These are phyloP conservation scores for Phalacrocorax pelagicus DNA, from an alignment of 2,113 vertebrate genomes.

Conservation along the genomic window DNA sequence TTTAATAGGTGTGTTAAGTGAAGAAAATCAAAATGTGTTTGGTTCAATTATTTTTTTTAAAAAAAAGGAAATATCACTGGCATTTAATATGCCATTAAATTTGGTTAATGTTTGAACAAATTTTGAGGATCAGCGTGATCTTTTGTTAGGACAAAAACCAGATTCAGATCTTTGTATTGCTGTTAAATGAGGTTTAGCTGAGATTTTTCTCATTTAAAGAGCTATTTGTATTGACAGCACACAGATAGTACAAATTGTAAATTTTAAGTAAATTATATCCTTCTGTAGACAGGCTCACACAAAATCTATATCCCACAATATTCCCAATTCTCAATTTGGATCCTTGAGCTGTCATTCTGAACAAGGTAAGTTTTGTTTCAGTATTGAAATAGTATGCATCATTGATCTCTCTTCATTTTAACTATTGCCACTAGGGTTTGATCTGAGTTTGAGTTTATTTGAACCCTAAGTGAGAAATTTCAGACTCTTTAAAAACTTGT, in stretches of 20 bases:
- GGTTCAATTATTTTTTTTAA: neutral
- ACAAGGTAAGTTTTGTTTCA: neutral
- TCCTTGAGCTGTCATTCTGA: neutral
- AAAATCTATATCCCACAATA: neutral
- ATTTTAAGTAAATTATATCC: neutral
- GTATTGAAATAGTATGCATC: neutral
- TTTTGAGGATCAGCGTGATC: neutral
- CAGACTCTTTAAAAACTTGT: neutral
- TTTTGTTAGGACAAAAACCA: neutral
- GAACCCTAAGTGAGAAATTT: neutral
- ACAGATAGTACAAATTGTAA: neutral
- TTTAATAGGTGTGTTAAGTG: neutral
- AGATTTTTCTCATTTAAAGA: neutral
- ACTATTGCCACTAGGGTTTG: neutral
- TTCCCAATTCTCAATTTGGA: neutral
- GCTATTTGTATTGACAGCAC: neutral
- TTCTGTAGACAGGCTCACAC: neutral
- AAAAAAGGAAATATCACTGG: neutral
- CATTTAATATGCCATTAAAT: neutral
- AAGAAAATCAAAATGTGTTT: neutral
- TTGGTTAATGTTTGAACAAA: neutral
- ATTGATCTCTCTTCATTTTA: neutral
- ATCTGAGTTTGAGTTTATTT: neutral
- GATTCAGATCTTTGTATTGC: neutral
- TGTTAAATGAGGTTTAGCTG: neutral